A percentile compares a stretch with the other conserved stretches of the same genome.
These are phyloP conservation scores for Bacillus rossius DNA, from an alignment of 1,140 invertebrate species.

Conservation along the genomic window DNA sequence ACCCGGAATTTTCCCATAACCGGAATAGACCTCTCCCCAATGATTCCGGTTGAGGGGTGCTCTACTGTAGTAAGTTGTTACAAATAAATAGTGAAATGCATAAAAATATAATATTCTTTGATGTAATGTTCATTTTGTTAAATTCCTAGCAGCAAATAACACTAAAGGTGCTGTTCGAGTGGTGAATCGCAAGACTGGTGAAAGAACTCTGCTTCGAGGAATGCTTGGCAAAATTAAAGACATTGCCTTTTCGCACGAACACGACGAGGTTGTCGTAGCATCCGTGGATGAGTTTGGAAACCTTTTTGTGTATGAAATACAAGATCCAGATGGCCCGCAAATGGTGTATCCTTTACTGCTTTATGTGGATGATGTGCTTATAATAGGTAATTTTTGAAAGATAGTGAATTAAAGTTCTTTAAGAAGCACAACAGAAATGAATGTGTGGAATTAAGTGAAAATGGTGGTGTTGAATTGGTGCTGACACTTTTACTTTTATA, in stretches of 20 bases:
- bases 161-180: conserved; percentile 74
- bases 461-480: too few species aligned
- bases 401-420: too few species aligned
- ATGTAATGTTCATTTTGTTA: conserved; percentile 1
- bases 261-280: conserved; percentile 69
- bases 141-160: background rate
- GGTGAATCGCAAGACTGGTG: conserved; percentile 63
- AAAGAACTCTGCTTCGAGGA: conserved; percentile 78
- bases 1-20: too few species aligned
- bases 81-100: too few species aligned
- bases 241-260: conserved; percentile 80
- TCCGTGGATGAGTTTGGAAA: conserved; percentile 80
- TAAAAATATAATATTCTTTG: background rate
- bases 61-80: too few species aligned
- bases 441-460: too few species aligned
- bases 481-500: too few species aligned
- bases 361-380: background rate
- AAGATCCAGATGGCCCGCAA: background rate
- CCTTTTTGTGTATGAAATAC: conserved; percentile 74
- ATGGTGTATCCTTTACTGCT: conserved; percentile 11
- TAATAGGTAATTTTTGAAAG: too few species aligned
- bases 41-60: too few species aligned
- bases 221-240: conserved; percentile 81
- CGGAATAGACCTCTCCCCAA: too few species aligned
- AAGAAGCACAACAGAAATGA: too few species aligned